Evolutionary conservation across 2,888 invertebrate genomes (phyloP), one percentile per base, ranked within the genome.

Genomic region (Tigriopus californicus): DNA sequence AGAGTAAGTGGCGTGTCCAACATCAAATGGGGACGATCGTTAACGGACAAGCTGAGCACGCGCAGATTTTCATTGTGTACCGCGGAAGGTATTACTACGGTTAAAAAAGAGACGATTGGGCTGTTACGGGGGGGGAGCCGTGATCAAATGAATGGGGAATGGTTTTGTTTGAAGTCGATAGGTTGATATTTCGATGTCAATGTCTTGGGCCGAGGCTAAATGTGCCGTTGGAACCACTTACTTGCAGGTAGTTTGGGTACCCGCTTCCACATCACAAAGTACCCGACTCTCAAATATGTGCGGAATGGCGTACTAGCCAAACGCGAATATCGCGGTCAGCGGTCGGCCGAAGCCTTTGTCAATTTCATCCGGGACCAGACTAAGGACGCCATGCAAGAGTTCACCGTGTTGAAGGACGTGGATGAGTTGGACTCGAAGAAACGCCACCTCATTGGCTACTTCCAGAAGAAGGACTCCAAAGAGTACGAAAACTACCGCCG

Each of bases 231-330:
- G n/a, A n/a, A n/a, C n/a, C n/a, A n/a, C n/a, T n/a, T n/a, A n/a
- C n/a, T 67, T 70, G 55, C 68, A 82, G 81, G 74, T 62, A 74
- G 79, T 20, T 77, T 97, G 61, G 86, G 95, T 1, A 80, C 85
- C 5, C 80, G 88, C 65, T 98, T 91, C 73, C 92, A 94, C 68
- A 94, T 98, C 61, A 85, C 84, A 61, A 99, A 99, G 75, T 99
- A 98, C 75, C 98, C 98, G 6, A 99, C 98, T 5, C 73, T 99
- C 61, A 99, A 99, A 74, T 73, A 97, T 20, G 85, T 95, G 66
- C 78, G 88, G 57, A 90, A 90, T 76, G 90, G 90, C 0, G 80
- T 86, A 67, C 80, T 86, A n/a, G 80, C 83, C 13, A 91, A 91
- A 69, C 79, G 84, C 64, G 92, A 92, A 70, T 92, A 89, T 67